These are phyloP conservation scores for Siniperca scherzeri DNA, from an alignment of 2,797 vertebrate species.

Conservation along the genomic window DNA sequence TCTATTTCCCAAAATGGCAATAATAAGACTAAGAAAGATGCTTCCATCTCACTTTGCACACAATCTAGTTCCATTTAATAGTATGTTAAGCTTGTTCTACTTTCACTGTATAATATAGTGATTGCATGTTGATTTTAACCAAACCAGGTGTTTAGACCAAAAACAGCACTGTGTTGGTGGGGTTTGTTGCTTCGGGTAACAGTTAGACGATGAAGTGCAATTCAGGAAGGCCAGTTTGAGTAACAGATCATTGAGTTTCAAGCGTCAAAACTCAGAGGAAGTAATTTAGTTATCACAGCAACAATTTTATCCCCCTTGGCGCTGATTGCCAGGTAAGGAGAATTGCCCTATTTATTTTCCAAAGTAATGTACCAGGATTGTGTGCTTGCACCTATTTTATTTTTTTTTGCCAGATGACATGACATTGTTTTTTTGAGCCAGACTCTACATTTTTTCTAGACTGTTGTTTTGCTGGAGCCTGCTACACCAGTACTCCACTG, in stretches of 20 bases:
- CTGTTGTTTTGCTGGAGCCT: background rate
- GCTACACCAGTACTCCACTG: background rate
- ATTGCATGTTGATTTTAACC: background rate
- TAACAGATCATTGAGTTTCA: background rate
- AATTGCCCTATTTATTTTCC: background rate
- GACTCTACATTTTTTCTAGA: background rate
- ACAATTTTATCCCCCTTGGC: background rate
- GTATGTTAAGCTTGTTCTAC: background rate
- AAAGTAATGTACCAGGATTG: constrained; percentile 2
- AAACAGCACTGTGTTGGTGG: background rate
- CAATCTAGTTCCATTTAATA: background rate
- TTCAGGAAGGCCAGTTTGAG: background rate
- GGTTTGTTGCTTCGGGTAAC: background rate
- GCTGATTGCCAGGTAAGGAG: background rate
- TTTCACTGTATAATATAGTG: background rate
- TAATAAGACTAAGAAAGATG: background rate
- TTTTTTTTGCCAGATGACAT: too few species aligned
- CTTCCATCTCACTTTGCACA: background rate
- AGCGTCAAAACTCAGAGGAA: background rate
- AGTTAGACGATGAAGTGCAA: background rate
- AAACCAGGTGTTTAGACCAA: background rate
- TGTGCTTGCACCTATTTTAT: background rate
- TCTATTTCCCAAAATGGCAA: background rate
- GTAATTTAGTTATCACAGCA: background rate
- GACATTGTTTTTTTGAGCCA: background rate